phyloP scores from a whole-genome alignment of 2,888 invertebrate genomes.

The Cryptus armator region DNA sequence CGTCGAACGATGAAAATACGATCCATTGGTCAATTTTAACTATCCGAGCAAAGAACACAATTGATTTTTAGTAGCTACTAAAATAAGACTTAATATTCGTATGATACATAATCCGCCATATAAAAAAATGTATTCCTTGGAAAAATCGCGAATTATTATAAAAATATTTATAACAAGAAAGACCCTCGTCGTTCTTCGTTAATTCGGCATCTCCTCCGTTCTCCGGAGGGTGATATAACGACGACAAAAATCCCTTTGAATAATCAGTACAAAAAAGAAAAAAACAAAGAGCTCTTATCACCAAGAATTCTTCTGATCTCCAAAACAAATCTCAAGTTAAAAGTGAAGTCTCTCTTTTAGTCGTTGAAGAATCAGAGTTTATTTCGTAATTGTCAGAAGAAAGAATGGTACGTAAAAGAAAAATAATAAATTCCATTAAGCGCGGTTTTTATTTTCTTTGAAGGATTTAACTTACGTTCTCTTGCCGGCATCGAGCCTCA shows the following conservation, averaged over 20 bases:
- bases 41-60: not conserved
- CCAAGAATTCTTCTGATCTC: not conserved
- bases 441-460: slow-evolving; percentile 70
- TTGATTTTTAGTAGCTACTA: not conserved
- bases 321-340: not conserved
- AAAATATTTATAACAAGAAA: slow-evolving; percentile 8
- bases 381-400: not conserved
- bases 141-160: no score
- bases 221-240: slow-evolving; percentile 1
- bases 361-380: not conserved
- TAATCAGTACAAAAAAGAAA: not conserved
- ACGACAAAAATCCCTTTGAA: not conserved
- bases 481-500: slow-evolving; percentile 85
- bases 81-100: not conserved
- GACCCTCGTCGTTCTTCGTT: not conserved
- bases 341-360: not conserved
- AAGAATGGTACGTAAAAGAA: not conserved
- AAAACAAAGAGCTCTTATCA: not conserved
- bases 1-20: not conserved
- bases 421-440: slow-evolving; percentile 18
- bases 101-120: not conserved
- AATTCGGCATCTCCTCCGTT: not conserved
- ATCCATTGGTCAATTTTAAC: not conserved
- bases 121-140: not conserved
- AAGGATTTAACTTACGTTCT: slow-evolving; percentile 87